Evolutionary conservation across 2,888 invertebrate species (phyloP), one percentile per base, ranked within the genome.

Genomic region (Aphodius granarius): DNA sequence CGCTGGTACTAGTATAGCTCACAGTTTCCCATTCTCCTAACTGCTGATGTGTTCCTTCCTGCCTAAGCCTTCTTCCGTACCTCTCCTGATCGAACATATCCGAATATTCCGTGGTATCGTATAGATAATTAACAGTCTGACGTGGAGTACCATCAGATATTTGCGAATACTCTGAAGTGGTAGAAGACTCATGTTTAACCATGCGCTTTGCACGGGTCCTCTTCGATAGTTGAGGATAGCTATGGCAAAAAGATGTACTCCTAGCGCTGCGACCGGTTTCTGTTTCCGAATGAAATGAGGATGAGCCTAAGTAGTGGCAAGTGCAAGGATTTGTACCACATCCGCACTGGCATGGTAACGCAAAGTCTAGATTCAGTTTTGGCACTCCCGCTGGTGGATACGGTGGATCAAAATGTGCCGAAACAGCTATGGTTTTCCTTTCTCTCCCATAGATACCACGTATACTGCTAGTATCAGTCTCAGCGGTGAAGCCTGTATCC

Each of bases 351-450:
- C 73, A 63, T 2, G 62, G 21, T 13, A 43, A 13, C 3, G 75
- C 23, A 68, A 79, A 79, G n/a, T 75, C 66, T 16, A 80, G 73
- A 63, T 80, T 75, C 65, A 80, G 76, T 75, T 78, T 78, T 9
- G 80, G 80, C 63, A 80, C 76, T 21, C 76, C 78, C 19, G 78
- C 75, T 17, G 76, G 73, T 17, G 76, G 74, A 72, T 66, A 23
- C 22, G 4, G 18, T 9, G 18, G 64, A 3, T 43, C 23, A 17
- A 63, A 66, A 17, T 21, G 20, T 22, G 6, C 63, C 66, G 63
- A 18, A 5, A 17, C 16, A 15, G 20, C 19, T 23, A 62, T n/a
- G 17, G 18, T 66, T 16, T 71, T 43, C 22, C 17, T 62, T 5
- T 17, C 21, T 66, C n/a, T 17, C 66, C 70, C 20, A 20, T 22